Conservation (phyloP, 2,888 invertebrate genomes). For the Eutolmus rufibarbis region DNA sequence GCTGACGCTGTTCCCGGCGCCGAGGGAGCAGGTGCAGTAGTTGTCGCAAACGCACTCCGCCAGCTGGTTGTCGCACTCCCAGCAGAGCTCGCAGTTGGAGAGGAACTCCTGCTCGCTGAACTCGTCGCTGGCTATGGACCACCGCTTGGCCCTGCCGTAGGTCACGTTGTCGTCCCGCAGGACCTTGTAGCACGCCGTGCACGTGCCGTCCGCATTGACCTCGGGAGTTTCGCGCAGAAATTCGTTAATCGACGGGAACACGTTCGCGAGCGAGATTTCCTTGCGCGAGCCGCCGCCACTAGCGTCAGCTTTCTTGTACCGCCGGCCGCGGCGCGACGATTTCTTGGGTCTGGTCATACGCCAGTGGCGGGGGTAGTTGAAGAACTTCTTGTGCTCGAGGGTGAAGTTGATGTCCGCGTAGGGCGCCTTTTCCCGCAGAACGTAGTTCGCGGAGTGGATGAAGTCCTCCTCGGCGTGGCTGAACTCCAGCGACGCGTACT, state of each 20-base stretch:
- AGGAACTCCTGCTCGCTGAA: slow-evolving; percentile 53
- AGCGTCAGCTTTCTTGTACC: slow-evolving; percentile 42
- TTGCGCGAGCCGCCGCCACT: slow-evolving; percentile 39
- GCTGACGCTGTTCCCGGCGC: neutral
- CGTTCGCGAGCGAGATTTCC: slow-evolving; percentile 51
- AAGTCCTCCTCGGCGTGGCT: slow-evolving; percentile 41
- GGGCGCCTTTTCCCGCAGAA: neutral
- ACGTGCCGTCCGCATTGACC: slow-evolving; percentile 48
- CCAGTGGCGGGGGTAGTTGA: slow-evolving; percentile 51
- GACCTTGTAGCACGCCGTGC: slow-evolving; percentile 48
- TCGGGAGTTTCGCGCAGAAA: slow-evolving; percentile 30
- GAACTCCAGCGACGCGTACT: slow-evolving; percentile 47
- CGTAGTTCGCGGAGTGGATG: slow-evolving; percentile 42
- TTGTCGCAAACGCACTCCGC: slow-evolving; percentile 50
- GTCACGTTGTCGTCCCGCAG: slow-evolving; percentile 22
- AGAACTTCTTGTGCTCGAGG: slow-evolving; percentile 42
- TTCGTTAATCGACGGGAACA: slow-evolving; percentile 51
- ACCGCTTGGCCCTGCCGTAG: slow-evolving; percentile 45
- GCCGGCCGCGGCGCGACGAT: slow-evolving; percentile 44
- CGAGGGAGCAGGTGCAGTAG: slow-evolving; percentile 41
- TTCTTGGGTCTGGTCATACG: slow-evolving; percentile 47
- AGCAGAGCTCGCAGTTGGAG: slow-evolving; percentile 52
- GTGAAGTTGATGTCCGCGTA: slow-evolving; percentile 48
- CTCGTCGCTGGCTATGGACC: slow-evolving; percentile 51
- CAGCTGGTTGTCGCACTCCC: slow-evolving; percentile 52